Percentiles rank a stretch among this genome's conserved stretches.
phyloP scores from a whole-genome alignment of 1,140 invertebrate genomes.

The Papilio polytes region DNA sequence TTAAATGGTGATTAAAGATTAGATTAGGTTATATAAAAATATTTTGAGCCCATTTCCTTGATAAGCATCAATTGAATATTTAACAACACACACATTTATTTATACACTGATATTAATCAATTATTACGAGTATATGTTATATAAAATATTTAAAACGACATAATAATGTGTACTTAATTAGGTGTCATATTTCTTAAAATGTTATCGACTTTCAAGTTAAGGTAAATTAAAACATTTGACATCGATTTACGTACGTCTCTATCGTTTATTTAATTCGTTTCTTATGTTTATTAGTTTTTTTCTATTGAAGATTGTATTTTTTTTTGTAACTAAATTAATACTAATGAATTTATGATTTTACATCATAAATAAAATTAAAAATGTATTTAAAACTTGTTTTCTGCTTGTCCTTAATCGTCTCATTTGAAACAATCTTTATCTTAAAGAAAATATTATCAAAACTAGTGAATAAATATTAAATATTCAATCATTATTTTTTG shows the following conservation, averaged over 20 bases:
- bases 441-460: too few relatives aligned
- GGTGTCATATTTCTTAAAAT: conserved; percentile 9
- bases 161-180: not conserved
- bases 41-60: not conserved
- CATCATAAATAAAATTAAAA: not conserved
- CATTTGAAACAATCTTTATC: too few relatives aligned
- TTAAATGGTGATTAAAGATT: not conserved
- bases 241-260: not conserved
- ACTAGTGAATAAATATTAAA: too few relatives aligned
- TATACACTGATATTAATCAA: not conserved
- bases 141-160: not conserved
- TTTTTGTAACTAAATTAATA: not conserved
- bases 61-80: conserved; percentile 3
- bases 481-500: too few relatives aligned
- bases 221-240: not conserved
- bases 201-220: not conserved
- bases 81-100: not conserved
- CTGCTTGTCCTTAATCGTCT: too few relatives aligned
- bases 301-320: not conserved
- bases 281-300: not conserved
- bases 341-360: not conserved
- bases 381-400: too few relatives aligned
- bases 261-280: not conserved
- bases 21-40: not conserved
- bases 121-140: not conserved